Evolutionary conservation across 1,140 invertebrate genomes (phyloP).

Genomic region (Trissolcus basalis): DNA sequence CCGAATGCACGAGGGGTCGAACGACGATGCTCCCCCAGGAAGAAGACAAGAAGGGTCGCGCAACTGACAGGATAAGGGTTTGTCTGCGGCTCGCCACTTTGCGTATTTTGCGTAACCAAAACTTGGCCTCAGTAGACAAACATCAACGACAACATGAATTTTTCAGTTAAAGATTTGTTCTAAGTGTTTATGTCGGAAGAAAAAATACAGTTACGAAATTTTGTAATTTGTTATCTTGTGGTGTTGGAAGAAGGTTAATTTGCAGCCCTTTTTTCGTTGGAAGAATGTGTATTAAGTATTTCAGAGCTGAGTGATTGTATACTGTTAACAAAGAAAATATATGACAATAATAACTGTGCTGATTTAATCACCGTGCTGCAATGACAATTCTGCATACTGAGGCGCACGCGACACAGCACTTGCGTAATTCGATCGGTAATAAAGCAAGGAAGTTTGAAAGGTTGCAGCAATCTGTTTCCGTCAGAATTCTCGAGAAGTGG

Average conservation of each 20-base stretch:
- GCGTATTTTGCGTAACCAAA: conserved; percentile 55
- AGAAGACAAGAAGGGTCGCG: conserved; percentile 66
- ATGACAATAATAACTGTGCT: conserved; percentile 39
- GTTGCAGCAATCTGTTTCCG: conserved; percentile 55
- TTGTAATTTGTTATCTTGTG: too few species aligned
- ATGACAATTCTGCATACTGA: conserved; percentile 43
- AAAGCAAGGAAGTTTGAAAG: conserved; percentile 50
- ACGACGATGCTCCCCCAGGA: conserved; percentile 63
- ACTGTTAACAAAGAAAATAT: not conserved
- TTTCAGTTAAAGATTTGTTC: too few species aligned
- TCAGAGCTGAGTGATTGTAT: too few species aligned
- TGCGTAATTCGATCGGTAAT: conserved; percentile 32
- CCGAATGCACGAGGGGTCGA: conserved; percentile 67
- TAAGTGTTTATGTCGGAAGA: too few species aligned
- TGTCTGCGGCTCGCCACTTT: conserved; percentile 46
- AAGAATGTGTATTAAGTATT: too few species aligned
- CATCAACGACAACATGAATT: conserved; percentile 24
- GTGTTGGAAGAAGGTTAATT: too few species aligned
- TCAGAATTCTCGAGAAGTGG: conserved; percentile 40
- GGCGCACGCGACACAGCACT: conserved; percentile 49
- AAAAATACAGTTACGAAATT: too few species aligned
- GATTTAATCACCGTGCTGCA: conserved; percentile 39
- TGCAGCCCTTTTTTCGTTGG: too few species aligned
- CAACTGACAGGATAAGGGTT: conserved; percentile 58
- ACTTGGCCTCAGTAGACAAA: conserved; percentile 13